These are phyloP conservation scores for Caenorhabditis brenneri DNA, from an alignment of 1,140 invertebrate genomes.

Conservation along the genomic window DNA sequence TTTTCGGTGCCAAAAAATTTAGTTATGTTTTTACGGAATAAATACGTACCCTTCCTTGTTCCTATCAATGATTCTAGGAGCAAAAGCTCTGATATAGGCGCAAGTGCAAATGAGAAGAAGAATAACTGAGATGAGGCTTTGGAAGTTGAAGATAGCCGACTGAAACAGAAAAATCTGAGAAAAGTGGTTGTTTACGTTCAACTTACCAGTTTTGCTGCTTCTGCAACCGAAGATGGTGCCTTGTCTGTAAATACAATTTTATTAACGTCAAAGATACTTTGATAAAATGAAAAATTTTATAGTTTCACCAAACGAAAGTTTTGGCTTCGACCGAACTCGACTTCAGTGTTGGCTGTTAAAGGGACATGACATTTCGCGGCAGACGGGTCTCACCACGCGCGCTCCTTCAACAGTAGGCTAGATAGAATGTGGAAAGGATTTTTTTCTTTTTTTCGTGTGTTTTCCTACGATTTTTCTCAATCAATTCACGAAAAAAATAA, in stretches of 20 bases:
- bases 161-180: slow-evolving; percentile 74
- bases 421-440: not conserved
- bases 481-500: not conserved
- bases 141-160: slow-evolving; percentile 98
- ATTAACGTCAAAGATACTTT: not conserved
- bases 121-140: slow-evolving; percentile 91
- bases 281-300: not conserved
- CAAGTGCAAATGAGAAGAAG: slow-evolving; percentile 94
- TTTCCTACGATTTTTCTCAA: slow-evolving; percentile 6
- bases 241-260: not conserved
- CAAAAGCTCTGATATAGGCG: slow-evolving; percentile 88
- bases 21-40: not conserved
- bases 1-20: too few species aligned
- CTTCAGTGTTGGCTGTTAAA: not conserved
- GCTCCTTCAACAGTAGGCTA: not conserved
- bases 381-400: slow-evolving; percentile 6
- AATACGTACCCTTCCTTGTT: slow-evolving; percentile 91
- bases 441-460: not conserved
- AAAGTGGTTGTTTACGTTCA: not conserved
- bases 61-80: slow-evolving; percentile 87
- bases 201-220: slow-evolving; percentile 40
- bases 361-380: not conserved
- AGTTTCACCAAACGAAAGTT: too few species aligned
- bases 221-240: slow-evolving; percentile 20
- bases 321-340: too few species aligned